These are phyloP conservation scores for Vipera latastei DNA, from an alignment of 2,797 vertebrate species.

Conservation along the genomic window DNA sequence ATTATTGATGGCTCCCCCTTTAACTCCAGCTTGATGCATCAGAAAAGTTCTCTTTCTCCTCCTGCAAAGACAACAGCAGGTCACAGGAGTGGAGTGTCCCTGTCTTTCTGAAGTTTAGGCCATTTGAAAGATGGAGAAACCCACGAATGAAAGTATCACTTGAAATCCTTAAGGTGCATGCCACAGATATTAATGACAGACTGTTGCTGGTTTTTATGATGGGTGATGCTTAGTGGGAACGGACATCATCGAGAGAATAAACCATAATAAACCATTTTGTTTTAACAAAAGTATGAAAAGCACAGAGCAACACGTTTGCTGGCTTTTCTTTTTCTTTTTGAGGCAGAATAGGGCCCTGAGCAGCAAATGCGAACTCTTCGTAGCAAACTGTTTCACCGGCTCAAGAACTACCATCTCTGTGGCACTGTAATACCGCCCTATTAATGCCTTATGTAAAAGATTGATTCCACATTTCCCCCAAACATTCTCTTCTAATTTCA, in stretches of 20 bases:
- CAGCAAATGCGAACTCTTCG: not conserved
- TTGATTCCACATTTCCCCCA: not conserved
- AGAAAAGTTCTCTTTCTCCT: not conserved
- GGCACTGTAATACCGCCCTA: not conserved
- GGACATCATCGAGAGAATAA: not conserved
- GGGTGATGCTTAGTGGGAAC: too few species aligned
- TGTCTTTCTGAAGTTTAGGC: not conserved
- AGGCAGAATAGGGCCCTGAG: not conserved
- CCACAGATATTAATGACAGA: not conserved
- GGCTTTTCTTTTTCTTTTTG: not conserved
- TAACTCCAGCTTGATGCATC: not conserved
- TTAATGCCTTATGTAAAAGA: not conserved
- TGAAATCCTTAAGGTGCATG: not conserved
- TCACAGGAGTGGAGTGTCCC: not conserved
- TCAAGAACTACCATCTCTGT: not conserved
- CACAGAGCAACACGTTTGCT: not conserved
- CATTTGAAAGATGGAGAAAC: not conserved
- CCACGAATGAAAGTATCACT: not conserved
- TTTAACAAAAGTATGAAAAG: not conserved
- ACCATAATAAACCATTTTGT: not conserved
- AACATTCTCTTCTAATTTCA: not conserved
- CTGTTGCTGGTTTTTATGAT: not conserved
- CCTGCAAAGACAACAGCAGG: not conserved
- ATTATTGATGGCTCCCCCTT: not conserved
- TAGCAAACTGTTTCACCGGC: not conserved